A percentile compares a stretch with the other conserved stretches of the same genome.
phyloP scores from a whole-genome alignment of 2,888 invertebrate genomes.

The Aphodius sticticus region DNA sequence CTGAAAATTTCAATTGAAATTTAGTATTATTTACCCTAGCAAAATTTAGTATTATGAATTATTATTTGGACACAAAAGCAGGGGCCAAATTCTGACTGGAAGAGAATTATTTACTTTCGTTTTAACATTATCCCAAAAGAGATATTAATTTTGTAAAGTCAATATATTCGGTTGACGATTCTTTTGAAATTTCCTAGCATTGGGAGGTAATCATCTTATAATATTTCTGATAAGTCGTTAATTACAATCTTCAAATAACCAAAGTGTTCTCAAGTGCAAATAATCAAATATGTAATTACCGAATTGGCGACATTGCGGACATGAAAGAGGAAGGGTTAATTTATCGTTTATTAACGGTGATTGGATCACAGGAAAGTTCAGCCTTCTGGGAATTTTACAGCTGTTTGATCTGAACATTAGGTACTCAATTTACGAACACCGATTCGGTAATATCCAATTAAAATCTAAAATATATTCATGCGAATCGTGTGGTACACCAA shows the following conservation, averaged over 20 bases:
- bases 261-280: not conserved
- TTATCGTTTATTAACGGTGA: not conserved
- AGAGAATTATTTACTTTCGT: no score
- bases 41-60: no score
- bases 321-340: not conserved
- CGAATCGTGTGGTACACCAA: not conserved
- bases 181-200: no score
- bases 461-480: not conserved
- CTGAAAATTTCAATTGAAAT: no score
- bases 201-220: not conserved
- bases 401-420: not conserved
- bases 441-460: not conserved
- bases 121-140: no score
- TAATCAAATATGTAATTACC: not conserved
- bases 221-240: not conserved
- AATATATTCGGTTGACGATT: no score
- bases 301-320: not conserved
- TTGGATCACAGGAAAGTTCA: not conserved
- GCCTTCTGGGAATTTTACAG: not conserved
- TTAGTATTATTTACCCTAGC: no score
- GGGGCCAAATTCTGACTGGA: no score
- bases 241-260: not conserved
- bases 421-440: not conserved
- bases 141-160: no score
- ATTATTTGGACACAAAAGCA: no score